Conservation (phyloP, 2,888 invertebrate species). For the Buathra laborator region DNA sequence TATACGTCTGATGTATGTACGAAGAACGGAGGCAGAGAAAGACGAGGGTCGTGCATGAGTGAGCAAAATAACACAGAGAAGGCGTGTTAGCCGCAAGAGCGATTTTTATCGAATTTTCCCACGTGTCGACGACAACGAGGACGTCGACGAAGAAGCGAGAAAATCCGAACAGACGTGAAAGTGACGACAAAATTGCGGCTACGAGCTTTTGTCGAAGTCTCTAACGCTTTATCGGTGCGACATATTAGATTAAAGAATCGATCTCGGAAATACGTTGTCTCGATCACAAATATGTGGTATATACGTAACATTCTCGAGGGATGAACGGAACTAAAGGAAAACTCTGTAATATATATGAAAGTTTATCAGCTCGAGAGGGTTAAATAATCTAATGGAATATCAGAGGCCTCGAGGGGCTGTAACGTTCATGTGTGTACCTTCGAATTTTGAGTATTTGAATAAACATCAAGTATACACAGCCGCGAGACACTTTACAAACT, state of each 20-base stretch:
- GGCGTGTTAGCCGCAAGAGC: slow-evolving; percentile 58
- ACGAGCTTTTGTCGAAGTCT: slow-evolving; percentile 5
- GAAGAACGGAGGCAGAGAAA: neutral
- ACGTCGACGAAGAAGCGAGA: neutral
- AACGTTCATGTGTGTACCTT: neutral
- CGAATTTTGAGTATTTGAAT: neutral
- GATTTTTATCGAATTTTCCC: slow-evolving; percentile 63
- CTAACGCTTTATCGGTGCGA: neutral
- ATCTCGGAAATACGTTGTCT: neutral
- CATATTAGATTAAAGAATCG: slow-evolving; percentile 1
- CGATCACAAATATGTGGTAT: neutral
- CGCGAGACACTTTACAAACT: slow-evolving; percentile 15
- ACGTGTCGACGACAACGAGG: slow-evolving; percentile 48
- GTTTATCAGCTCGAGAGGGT: neutral
- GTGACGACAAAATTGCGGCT: slow-evolving; percentile 22
- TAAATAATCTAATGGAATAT: neutral
- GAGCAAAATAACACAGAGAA: slow-evolving; percentile 27
- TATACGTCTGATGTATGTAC: slow-evolving; percentile 31
- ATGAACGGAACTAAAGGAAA: neutral
- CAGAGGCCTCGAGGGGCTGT: neutral
- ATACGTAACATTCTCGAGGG: neutral
- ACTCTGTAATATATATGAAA: neutral
- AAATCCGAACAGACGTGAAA: slow-evolving; percentile 4
- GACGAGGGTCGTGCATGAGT: slow-evolving; percentile 3
- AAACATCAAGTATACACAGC: neutral